Evolutionary conservation across 2,797 vertebrate genomes (phyloP), one percentile per base, ranked within the genome.

Genomic region (Mastacembelus armatus): DNA sequence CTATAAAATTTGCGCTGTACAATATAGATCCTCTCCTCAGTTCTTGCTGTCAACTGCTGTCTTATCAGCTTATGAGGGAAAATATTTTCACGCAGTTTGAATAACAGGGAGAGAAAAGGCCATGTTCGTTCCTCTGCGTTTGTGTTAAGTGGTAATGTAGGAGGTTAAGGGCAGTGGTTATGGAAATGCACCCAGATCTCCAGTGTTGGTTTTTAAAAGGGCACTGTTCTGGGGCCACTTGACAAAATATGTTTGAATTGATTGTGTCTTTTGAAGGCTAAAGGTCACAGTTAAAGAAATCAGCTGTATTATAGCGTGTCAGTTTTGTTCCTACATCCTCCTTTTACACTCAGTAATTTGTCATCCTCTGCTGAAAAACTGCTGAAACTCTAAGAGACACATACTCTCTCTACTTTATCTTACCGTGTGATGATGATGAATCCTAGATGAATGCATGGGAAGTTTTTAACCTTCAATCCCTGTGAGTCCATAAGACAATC

Each of bases 401-500:
- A 18, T 51, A 44, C 19, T 22, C 3, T 32, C 38, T 45, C 58
- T 51, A 30, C 66, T 52, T 59, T 52, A 35, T 60, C 7, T 54
- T 22, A 39, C 2, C 48, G 38, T 29, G 7, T 40, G 12, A 51
- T 49, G 30, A 42, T 63, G 38, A 32, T 15, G 50, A 55, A 67
- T 70, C 30, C 24, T 4, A 11, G 16, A 65, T 29, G 40, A 62
- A 49, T 11, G n/a, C 12, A 21, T 27, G 16, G 16, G 32, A 44
- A 42, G 21, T 51, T 71, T 63, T 58, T 71, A 61, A 74, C 56
- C 60, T 71, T 59, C 32, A 15, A 27, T 45, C 40, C 27, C 71
- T 38, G 56, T 26, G 50, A 66, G 61, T 67, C 77, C 44, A 24
- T 64, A 67, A 72, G 57, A 83, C 61, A 80, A 83, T 86, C 74